Conservation (phyloP, 2,888 invertebrate species). For the Argyresthia albistria region DNA sequence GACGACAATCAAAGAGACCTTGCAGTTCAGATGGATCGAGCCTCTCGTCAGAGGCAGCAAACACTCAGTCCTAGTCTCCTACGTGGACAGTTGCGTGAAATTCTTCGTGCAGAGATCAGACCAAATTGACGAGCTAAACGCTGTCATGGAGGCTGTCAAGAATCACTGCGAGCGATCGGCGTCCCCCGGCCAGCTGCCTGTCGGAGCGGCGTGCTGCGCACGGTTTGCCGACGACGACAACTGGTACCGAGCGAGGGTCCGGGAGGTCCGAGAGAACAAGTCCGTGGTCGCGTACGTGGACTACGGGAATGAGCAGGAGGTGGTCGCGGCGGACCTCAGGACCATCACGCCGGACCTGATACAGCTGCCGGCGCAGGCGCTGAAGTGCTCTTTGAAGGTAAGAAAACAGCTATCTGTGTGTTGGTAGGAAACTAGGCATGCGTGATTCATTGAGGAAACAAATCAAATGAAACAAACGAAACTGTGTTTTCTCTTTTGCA, state of each 20-base stretch:
- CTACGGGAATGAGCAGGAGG: slow-evolving; percentile 94
- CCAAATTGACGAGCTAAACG: slow-evolving; percentile 72
- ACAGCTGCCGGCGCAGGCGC: slow-evolving; percentile 79
- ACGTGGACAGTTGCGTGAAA: slow-evolving; percentile 78
- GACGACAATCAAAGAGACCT: slow-evolving; percentile 47
- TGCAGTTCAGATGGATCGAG: slow-evolving; percentile 50
- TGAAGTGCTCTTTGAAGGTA: slow-evolving; percentile 82
- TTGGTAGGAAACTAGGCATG: too few species aligned
- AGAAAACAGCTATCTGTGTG: too few species aligned
- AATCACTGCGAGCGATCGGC: slow-evolving; percentile 68
- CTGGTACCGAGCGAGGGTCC: slow-evolving; percentile 93
- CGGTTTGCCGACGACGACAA: slow-evolving; percentile 84
- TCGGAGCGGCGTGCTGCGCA: slow-evolving; percentile 82
- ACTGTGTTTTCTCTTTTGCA: too few species aligned
- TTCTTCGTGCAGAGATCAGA: slow-evolving; percentile 82
- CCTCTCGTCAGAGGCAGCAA: slow-evolving; percentile 40
- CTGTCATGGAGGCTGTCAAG: slow-evolving; percentile 79
- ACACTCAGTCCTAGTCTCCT: slow-evolving; percentile 74
- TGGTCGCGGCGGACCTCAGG: slow-evolving; percentile 73
- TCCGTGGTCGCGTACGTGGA: slow-evolving; percentile 90
- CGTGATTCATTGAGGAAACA: too few species aligned
- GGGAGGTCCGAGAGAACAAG: slow-evolving; percentile 70
- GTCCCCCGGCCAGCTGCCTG: slow-evolving; percentile 56
- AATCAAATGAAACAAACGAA: too few species aligned
- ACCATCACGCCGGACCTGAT: slow-evolving; percentile 77